A percentile compares a stretch with the other conserved stretches of the same genome.
Conservation (phyloP, 2,888 invertebrate species). For the Philopedon plagiatum region DNA sequence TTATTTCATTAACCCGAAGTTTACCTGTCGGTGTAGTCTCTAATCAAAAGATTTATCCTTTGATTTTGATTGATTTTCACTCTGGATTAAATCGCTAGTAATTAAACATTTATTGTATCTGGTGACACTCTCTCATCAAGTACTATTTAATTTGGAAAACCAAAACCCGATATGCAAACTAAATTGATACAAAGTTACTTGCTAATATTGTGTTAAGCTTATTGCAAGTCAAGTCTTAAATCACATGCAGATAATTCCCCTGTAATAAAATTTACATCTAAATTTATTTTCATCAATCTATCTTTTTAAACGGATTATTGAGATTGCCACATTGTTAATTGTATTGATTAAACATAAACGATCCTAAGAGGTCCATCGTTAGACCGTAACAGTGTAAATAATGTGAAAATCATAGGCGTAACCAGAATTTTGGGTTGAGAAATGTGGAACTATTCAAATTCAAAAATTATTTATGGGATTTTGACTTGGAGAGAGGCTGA, state of each 20-base stretch:
- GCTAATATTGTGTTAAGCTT: constrained; percentile 2
- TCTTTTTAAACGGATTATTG: no score
- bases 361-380: no score
- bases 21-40: background rate
- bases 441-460: no score
- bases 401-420: no score
- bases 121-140: constrained; percentile 1
- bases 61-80: background rate
- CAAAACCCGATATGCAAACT: background rate
- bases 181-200: constrained; percentile 12
- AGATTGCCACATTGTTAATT: no score
- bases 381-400: no score
- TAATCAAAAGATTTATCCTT: background rate
- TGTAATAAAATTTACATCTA: background rate
- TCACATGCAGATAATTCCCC: background rate
- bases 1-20: no score
- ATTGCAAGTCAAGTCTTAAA: background rate
- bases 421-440: no score
- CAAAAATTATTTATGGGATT: no score
- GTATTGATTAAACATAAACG: no score
- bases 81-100: background rate
- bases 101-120: constrained; percentile 15
- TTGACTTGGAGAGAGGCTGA: no score
- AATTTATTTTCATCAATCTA: no score
- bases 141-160: constrained; percentile 4